These are phyloP conservation scores for Gobio occitaniae DNA, from an alignment of 2,797 vertebrate genomes.

Conservation along the genomic window DNA sequence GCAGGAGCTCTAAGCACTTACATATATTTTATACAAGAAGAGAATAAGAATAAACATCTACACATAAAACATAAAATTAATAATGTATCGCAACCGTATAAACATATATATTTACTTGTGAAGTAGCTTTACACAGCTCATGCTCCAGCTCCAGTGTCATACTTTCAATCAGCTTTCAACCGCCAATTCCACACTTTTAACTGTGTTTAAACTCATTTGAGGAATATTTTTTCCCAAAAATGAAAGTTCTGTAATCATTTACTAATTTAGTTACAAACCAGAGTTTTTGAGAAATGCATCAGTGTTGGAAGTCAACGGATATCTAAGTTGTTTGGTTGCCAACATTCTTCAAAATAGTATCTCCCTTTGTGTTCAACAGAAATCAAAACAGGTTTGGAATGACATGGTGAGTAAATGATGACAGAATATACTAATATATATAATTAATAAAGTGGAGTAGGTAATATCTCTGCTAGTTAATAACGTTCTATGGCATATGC, in stretches of 20 bases:
- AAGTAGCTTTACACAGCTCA: neutral
- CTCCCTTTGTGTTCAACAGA: neutral
- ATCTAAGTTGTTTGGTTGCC: neutral
- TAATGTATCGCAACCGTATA: neutral
- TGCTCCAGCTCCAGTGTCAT: neutral
- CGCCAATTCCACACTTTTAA: neutral
- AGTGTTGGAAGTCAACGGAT: neutral
- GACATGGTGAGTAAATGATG: neutral
- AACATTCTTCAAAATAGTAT: neutral
- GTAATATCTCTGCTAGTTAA: neutral
- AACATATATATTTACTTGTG: neutral
- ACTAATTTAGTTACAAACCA: neutral
- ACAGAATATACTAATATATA: neutral
- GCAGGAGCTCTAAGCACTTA: neutral
- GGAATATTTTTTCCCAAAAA: neutral
- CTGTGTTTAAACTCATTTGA: neutral
- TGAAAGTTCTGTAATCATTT: neutral
- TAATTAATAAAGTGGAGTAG: neutral
- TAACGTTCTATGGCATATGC: neutral
- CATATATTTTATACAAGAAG: neutral
- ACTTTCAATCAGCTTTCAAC: neutral
- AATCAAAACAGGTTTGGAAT: neutral
- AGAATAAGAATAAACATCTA: neutral
- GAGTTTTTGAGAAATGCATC: neutral
- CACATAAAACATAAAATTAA: conserved; percentile 1